Conservation (phyloP, 2,113 vertebrate species). For the Laterallus jamaicensis region DNA sequence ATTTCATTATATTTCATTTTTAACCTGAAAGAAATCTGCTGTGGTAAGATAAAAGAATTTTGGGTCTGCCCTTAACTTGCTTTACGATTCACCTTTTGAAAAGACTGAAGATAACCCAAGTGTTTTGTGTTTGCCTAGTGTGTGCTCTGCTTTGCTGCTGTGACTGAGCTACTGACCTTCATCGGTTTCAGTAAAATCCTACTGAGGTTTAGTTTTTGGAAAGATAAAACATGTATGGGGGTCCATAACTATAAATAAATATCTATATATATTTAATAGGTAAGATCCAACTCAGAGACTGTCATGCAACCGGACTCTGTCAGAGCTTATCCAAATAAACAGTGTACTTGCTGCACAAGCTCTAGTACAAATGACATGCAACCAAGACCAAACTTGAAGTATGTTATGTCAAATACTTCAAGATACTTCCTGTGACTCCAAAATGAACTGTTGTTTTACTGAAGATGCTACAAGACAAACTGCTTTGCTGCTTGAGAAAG, state of each 20-base stretch:
- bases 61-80: not conserved
- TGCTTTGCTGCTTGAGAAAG: not conserved
- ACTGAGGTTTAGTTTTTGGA: not conserved
- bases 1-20: not conserved
- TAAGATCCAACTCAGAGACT: not conserved
- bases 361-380: not conserved
- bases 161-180: not conserved
- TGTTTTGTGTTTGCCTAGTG: not conserved
- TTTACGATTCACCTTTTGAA: not conserved
- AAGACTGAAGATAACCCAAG: not conserved
- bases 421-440: not conserved
- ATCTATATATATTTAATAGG: not conserved
- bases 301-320: not conserved
- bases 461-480: not conserved
- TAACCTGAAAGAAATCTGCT: not conserved
- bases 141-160: not conserved
- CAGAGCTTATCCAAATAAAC: not conserved
- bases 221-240: not conserved
- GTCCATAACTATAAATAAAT: not conserved
- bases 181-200: not conserved
- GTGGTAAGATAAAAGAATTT: not conserved
- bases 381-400: not conserved
- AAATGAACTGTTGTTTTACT: not conserved
- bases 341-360: not conserved
- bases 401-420: not conserved